Base-by-base conservation (phyloP, 2,888 invertebrate species). In the Oligia latruncula region DNA sequence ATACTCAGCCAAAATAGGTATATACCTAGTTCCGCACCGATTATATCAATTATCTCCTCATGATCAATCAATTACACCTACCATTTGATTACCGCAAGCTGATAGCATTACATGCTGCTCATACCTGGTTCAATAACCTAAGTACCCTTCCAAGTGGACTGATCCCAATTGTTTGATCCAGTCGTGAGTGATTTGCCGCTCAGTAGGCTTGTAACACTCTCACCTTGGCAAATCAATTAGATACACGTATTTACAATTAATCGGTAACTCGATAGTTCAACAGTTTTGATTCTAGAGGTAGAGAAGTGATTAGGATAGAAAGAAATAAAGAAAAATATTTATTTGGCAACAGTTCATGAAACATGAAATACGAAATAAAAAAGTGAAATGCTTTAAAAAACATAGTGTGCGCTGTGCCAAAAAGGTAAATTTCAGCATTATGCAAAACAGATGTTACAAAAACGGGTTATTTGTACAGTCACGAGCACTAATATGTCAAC, bases 141-240 rank as follows among this genome's bases (percentile, higher is more conserved):
- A 62, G 60, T 43, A 68, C 17, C 23, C 66, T 67, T 13, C 40
- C 52, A 55, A 74, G 43, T 46, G 55, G 11, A 67, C 13, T 79
- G 67, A 62, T 81, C 20, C 23, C 46, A 80, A 55, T 46, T 17
- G 66, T 43, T 73, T 62, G 60, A 80, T 79, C n/a, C 20, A 71
- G 49, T 71, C 40, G 15, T 3, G 1, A 35, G 52, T 23, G 40
- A 75, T 68, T 55, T 40, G 23, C 66, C n/a, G 46, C 62, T 23
- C 23, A 52, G 4, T 52, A 15, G 17, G 43, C 66, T 67, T 60
- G 43, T 62, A 52, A 66, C 20, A 35, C 40, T 15, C 17, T 35
- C 23, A 15, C 17, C 15, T 55, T 15, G 43, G 23, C 23, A 23
- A 65, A 80, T 43, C 66, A 52, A 43, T 60, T 35, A 40, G 62